These are phyloP conservation scores for Asobara japonica DNA, from an alignment of 1,140 invertebrate genomes.

Conservation along the genomic window DNA sequence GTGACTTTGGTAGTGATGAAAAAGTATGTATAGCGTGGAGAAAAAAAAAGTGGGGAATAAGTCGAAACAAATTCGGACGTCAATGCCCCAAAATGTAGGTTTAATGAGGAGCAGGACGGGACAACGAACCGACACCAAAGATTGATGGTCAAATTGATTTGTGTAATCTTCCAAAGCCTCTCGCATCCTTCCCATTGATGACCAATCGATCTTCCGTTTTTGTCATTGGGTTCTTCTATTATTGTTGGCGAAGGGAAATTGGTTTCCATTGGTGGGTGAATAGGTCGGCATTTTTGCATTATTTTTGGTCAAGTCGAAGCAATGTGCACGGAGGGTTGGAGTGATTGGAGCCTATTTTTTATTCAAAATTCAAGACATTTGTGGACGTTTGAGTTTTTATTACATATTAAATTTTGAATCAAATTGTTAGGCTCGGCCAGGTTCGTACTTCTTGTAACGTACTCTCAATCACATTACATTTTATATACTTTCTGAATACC, in stretches of 20 bases:
- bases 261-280: neutral
- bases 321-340: neutral
- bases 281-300: neutral
- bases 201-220: constrained; percentile 43
- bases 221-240: no score
- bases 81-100: constrained; percentile 59
- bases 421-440: no score
- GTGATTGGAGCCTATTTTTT: neutral
- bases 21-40: constrained; percentile 16
- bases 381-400: no score
- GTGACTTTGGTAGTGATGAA: constrained; percentile 20
- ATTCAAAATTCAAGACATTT: neutral
- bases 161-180: constrained; percentile 55
- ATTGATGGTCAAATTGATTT: constrained; percentile 57
- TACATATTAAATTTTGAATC: no score
- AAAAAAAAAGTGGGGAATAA: constrained; percentile 34
- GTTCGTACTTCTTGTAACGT: no score
- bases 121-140: constrained; percentile 54
- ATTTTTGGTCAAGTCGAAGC: neutral
- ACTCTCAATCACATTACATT: no score
- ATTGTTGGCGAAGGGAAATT: neutral
- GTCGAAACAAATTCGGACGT: constrained; percentile 57
- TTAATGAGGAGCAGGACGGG: constrained; percentile 57
- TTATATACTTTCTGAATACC: no score
- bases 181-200: constrained; percentile 44